Conservation (phyloP, 2,797 vertebrate species). For the Enteromius treurensis region DNA sequence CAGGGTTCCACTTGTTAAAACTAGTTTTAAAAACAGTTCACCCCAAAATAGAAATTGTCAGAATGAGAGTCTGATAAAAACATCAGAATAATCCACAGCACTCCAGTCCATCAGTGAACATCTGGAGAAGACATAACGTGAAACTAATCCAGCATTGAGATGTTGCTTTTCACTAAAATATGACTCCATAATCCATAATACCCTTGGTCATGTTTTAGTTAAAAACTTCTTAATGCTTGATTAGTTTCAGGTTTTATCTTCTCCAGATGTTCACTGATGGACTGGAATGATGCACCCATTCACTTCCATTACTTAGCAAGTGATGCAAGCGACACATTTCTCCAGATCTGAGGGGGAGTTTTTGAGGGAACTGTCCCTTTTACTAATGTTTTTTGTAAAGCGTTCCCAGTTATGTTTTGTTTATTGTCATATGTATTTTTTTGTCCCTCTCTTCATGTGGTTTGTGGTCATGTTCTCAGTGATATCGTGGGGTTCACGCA, state of each 20-base stretch:
- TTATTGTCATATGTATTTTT: neutral
- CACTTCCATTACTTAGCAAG: neutral
- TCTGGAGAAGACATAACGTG: neutral
- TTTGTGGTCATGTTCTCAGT: conserved; percentile 62
- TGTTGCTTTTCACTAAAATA: neutral
- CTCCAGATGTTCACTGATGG: neutral
- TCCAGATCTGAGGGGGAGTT: no score
- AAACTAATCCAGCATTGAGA: neutral
- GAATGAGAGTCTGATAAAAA: neutral
- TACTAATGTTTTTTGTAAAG: no score
- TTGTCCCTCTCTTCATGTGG: neutral
- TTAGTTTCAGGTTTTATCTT: neutral
- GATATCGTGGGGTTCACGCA: conserved; percentile 88
- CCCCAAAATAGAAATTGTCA: neutral
- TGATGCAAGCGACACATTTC: no score
- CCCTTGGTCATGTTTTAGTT: neutral
- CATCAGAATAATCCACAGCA: neutral
- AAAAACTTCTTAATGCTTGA: neutral
- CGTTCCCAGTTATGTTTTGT: no score
- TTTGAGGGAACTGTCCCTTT: neutral
- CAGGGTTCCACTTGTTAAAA: neutral
- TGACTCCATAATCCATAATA: no score
- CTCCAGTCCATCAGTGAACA: neutral
- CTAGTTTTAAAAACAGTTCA: neutral
- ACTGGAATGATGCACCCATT: neutral